These are phyloP conservation scores for Aricia agestis DNA, from an alignment of 1,140 invertebrate species.

Conservation along the genomic window DNA sequence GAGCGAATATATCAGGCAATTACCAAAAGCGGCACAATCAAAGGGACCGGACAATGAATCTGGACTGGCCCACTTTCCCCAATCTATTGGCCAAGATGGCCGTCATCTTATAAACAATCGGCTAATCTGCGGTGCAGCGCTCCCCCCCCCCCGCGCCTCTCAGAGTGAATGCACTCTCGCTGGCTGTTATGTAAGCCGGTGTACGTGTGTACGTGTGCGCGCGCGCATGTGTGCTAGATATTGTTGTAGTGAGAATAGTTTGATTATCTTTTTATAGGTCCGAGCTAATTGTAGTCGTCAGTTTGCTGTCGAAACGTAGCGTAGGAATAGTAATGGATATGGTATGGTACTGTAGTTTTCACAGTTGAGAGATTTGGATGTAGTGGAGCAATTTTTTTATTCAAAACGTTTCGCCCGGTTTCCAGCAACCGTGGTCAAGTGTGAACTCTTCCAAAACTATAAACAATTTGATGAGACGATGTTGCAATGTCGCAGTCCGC, in stretches of 20 bases:
- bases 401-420: too few species aligned
- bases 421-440: too few species aligned
- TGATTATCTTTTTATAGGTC: conserved; percentile 15
- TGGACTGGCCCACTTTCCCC: conserved; percentile 2
- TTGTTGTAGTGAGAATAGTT: conserved; percentile 26
- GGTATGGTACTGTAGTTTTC: not conserved
- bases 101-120: conserved; percentile 30
- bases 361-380: too few species aligned
- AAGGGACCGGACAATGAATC: not conserved
- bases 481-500: too few species aligned
- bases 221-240: conserved; percentile 37
- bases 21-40: conserved; percentile 2
- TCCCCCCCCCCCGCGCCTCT: conserved; percentile 20
- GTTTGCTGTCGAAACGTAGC: not conserved
- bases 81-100: not conserved
- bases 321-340: not conserved
- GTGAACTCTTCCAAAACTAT: too few species aligned
- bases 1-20: not conserved
- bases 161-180: conserved; percentile 66
- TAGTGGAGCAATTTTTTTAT: too few species aligned
- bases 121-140: conserved; percentile 34
- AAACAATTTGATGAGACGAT: too few species aligned
- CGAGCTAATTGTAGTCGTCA: conserved; percentile 19
- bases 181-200: conserved; percentile 53
- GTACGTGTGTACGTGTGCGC: conserved; percentile 32